These are phyloP conservation scores for Margarornis squamiger DNA, from an alignment of 2,797 vertebrate genomes.

Conservation along the genomic window DNA sequence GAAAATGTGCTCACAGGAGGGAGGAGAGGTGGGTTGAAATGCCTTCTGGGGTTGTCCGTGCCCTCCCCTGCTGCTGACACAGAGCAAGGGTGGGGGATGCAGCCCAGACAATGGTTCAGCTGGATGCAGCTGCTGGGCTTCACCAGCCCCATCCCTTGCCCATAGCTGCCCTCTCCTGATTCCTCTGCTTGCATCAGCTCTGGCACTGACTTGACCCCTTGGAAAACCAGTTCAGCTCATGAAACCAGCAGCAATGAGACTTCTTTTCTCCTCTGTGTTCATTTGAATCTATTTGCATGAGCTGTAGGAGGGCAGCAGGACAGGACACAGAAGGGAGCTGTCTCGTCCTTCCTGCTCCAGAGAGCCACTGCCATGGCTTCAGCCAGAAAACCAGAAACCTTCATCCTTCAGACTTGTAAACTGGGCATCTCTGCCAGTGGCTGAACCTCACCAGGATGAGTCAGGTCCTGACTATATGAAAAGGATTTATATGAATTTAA, in stretches of 20 bases:
- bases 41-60: not conserved
- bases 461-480: not conserved
- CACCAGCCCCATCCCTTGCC: not conserved
- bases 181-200: not conserved
- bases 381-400: not conserved
- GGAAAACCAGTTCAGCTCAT: not conserved
- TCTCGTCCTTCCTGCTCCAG: not conserved
- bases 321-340: not conserved
- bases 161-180: not conserved
- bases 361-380: not conserved
- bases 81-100: not conserved
- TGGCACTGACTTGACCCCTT: not conserved
- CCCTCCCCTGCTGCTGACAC: not conserved
- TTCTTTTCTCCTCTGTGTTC: not conserved
- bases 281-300: not conserved
- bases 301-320: fast-evolving
- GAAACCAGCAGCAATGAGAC: not conserved
- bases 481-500: not conserved
- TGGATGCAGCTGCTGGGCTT: not conserved
- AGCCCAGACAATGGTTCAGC: not conserved
- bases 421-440: not conserved
- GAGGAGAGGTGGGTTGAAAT: not conserved
- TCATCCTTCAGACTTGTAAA: not conserved
- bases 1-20: not conserved
- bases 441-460: not conserved